These are phyloP conservation scores for Dryomyza anilis DNA, from an alignment of 2,888 invertebrate species.

Conservation along the genomic window DNA sequence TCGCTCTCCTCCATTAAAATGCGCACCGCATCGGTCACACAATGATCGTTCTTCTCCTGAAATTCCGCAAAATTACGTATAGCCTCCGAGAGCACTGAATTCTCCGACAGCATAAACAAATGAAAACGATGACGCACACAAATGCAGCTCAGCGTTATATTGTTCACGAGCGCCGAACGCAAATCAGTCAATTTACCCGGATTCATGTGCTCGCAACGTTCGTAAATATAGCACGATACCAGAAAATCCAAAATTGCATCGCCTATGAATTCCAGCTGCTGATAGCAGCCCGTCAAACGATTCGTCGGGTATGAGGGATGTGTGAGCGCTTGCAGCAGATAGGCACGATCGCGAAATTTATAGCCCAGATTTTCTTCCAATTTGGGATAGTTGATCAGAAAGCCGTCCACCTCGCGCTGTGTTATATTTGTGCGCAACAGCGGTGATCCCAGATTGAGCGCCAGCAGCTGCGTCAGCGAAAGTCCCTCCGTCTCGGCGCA, in stretches of 20 bases:
- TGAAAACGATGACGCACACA: constrained; percentile 86
- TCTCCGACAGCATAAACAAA: constrained; percentile 69
- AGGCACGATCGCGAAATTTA: constrained; percentile 78
- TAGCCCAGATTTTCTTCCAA: constrained; percentile 74
- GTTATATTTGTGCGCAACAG: constrained; percentile 56
- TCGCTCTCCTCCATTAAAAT: constrained; percentile 52
- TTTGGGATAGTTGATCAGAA: constrained; percentile 59
- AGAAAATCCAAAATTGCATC: constrained; percentile 91
- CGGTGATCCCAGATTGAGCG: constrained; percentile 46
- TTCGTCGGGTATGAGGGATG: constrained; percentile 89
- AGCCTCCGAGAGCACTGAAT: constrained; percentile 60
- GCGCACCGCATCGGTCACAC: constrained; percentile 55
- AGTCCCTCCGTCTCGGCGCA: constrained; percentile 60
- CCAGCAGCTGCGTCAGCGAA: constrained; percentile 52
- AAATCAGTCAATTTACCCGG: constrained; percentile 93
- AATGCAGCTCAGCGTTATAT: constrained; percentile 90
- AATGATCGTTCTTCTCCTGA: constrained; percentile 51
- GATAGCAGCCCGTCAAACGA: constrained; percentile 84
- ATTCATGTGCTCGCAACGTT: constrained; percentile 70
- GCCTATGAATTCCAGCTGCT: constrained; percentile 88
- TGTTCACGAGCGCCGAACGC: constrained; percentile 94
- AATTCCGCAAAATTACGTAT: constrained; percentile 61
- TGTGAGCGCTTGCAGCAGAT: constrained; percentile 87
- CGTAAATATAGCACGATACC: constrained; percentile 85
- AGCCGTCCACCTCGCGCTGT: constrained; percentile 62